Base-by-base conservation (phyloP, 2,797 vertebrate species). In the Myripristis jacobus region DNA sequence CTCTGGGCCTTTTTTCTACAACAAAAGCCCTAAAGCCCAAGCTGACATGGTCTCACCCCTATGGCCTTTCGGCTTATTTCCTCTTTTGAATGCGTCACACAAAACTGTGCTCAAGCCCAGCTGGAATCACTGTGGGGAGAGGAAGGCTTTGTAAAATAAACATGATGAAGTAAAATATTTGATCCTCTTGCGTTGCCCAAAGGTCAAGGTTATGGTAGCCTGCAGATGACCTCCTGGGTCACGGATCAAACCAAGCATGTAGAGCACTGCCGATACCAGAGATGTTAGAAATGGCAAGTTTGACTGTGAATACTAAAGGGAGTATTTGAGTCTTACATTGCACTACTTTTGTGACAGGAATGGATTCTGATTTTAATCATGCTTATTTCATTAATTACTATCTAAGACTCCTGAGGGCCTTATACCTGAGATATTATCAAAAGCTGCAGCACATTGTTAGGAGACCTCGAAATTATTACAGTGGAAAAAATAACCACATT, bases 151-250 rank as follows among this genome's bases (percentile, higher is more conserved):
- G 81, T 88, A 85, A 89, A 91, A 92, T 87, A 90, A 89, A 92
- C 86, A 92, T 50, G 77, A 80, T 85, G 79, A 81, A 88, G 83
- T 88, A 84, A 91, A 91, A 90, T 90, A 91, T 93, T 92, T 85
- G 82, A 90, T 88, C 83, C 69, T 73, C 78, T 84, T 41, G 82
- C 88, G 75, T 84, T 83, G 60, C 84, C 78, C 76, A 88, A 67
- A 85, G 91, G 91, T 93, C 91, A 93, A 93, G 91, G 91, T 93
- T 91, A 90, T 88, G 82, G 85, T 78, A 88, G 87, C 87, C 85
- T 82, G 81, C 83, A 83, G 81, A 87, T 91, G 89, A 93, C 91
- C 83, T 85, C 51, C 51, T 18, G 83, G 88, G 90, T 91, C 88
- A 90, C 54, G 82, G 87, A 87, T 90, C 89, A 86, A 88, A 70